Evolutionary conservation across 2,797 vertebrate species (phyloP), one percentile per base, ranked within the genome.

Genomic region (Eulemur albifrons): DNA sequence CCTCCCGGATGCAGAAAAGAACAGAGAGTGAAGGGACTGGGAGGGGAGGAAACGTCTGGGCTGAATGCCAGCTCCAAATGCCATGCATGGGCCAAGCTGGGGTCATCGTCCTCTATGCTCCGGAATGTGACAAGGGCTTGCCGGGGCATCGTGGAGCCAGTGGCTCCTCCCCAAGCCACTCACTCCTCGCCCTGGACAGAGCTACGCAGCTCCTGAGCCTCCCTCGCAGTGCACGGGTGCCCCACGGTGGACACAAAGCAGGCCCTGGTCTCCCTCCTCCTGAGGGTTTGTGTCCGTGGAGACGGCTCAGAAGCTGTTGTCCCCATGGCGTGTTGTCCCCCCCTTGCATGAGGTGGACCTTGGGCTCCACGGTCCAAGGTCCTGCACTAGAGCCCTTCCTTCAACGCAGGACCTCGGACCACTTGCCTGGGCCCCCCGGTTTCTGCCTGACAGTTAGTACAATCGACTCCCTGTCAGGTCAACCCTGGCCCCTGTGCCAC

Each of bases 221-320:
- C 90, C 38, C 93, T 90, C 0, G 0, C 25, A 32, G 97, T n/a
- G 72, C 97, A 75, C 90, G 84, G 97, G 96, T 96, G 97, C 97
- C 97, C 94, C 97, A 10, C 0, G 83, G 97, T 97, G 97, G 97
- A 95, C 95, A 92, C 94, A 97, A 40, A 59, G 77, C 70, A 90
- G 38, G 79, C 30, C 15, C 13, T 70, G 35, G 7, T 25, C 76
- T 69, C n/a, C 35, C 14, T 54, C 7, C 30, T 79, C 20, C 69
- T 3, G 27, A 69, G 23, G 45, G 18, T 38, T 70, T 48, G 9
- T 1, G 23, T 81, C 38, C n/a, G 4, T 20, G 10, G 30, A 45
- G 25, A 69, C 17, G 30, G 32, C 18, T 70, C 48, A 7, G 20
- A 75, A 48, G 52, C 30, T 40, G 18, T 25, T 7, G 10, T 48